Base-by-base conservation (phyloP, 2,888 invertebrate species). In the Dasypolia templi region DNA sequence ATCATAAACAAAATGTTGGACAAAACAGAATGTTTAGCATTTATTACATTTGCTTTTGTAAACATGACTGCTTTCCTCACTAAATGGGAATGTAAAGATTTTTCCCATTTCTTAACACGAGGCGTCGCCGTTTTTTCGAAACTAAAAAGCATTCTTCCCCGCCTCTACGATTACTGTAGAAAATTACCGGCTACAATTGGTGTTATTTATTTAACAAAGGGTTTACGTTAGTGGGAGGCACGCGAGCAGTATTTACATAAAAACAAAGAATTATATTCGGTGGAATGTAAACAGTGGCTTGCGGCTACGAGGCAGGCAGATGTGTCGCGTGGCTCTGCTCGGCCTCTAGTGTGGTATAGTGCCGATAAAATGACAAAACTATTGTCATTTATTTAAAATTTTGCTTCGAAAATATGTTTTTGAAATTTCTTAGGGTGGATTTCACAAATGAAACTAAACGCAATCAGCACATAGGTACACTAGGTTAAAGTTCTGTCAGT, bases 191-290 rank as follows among this genome's bases (percentile, higher is more conserved):
- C 73, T 73, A 80, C 79, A 75, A 83, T 81, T 86, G 81, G 81
- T 83, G 75, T 83, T 85, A 77, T 86, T 84, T 85, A 82, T 81
- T 79, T 79, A 80, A 83, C 79, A 85, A 85, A 88, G 86, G 86
- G 86, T 80, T 85, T 81, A 75, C 79, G 84, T 81, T 77, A 87
- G 86, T 83, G 77, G 78, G 84, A 83, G 81, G 86, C 82, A 83
- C 83, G 86, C 86, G 83, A 87, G 86, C 83, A 79, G 88, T 89
- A 90, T 92, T 91, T 89, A 90, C 88, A 85, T 83, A 86, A 86
- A 87, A 88, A 91, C 89, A 90, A 92, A 90, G 91, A 91, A 91
- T 90, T 90, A 91, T 91, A 89, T 91, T 90, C 82, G 87, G 84
- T 83, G 89, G 84, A 89, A 89, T 88, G 89, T 87, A 89, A 89